Evolutionary conservation across 2,888 invertebrate genomes (phyloP).

Genomic region (Diarsia dahlii): DNA sequence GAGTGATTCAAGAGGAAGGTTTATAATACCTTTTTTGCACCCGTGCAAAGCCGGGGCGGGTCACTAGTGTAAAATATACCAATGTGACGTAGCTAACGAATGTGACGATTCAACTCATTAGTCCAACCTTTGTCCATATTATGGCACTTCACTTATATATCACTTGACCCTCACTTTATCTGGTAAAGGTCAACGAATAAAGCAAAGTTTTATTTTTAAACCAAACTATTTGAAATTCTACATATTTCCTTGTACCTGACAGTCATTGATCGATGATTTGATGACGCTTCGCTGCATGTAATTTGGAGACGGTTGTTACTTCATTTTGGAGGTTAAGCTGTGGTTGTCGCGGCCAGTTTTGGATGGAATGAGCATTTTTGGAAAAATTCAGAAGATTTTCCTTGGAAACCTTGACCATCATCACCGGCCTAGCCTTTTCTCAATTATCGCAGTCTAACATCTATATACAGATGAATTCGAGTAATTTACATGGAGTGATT

Average conservation of each 20-base stretch:
- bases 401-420: no score
- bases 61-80: no score
- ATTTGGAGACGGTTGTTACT: neutral
- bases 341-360: neutral
- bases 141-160: conserved; percentile 7
- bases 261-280: conserved; percentile 13
- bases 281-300: conserved; percentile 4
- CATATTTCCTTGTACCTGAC: conserved; percentile 13
- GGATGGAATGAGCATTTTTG: neutral
- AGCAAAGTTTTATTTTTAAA: conserved; percentile 4
- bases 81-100: no score
- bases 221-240: neutral
- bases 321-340: conserved; percentile 8
- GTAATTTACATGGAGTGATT: no score
- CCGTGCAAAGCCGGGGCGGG: no score
- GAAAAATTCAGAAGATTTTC: no score
- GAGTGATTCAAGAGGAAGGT: no score
- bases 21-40: no score
- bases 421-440: no score
- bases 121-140: conserved; percentile 1
- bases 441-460: no score
- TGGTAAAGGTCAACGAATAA: conserved; percentile 6
- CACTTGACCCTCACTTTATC: conserved; percentile 9
- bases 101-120: conserved; percentile 6
- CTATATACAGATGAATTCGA: no score